Evolutionary conservation across 1,140 invertebrate species (phyloP).

Genomic region (Venustaconcha ellipsiformis): DNA sequence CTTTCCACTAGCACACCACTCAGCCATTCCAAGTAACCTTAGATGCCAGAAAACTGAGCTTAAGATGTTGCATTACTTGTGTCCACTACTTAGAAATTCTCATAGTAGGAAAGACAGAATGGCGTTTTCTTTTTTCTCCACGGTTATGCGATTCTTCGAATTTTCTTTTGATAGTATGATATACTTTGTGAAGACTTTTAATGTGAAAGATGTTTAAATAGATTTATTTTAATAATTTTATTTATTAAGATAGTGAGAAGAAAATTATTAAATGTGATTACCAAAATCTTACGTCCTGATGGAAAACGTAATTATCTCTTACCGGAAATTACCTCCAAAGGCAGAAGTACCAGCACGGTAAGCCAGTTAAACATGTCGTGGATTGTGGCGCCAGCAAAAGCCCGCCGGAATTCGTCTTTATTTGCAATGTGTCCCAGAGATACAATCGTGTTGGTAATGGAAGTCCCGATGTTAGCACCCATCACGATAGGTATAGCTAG

Average conservation of each 20-base stretch:
- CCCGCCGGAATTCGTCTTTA: slow-evolving; percentile 70
- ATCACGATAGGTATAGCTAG: slow-evolving; percentile 6
- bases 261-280: too few species aligned
- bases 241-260: too few species aligned
- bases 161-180: too few species aligned
- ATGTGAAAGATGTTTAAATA: too few species aligned
- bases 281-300: not conserved
- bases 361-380: slow-evolving; percentile 76
- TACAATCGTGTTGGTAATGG: slow-evolving; percentile 75
- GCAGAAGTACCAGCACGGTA: slow-evolving; percentile 70
- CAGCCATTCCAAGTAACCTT: slow-evolving; percentile 65
- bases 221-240: too few species aligned
- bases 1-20: slow-evolving; percentile 60
- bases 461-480: slow-evolving; percentile 74
- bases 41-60: not conserved
- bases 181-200: too few species aligned
- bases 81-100: too few species aligned
- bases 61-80: too few species aligned
- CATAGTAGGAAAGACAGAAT: too few species aligned
- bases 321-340: slow-evolving; percentile 67
- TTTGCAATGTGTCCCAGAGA: slow-evolving; percentile 68
- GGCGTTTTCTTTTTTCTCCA: too few species aligned
- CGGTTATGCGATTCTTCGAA: too few species aligned
- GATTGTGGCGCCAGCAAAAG: slow-evolving; percentile 74
- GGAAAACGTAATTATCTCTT: slow-evolving; percentile 1